phyloP scores from a whole-genome alignment of 30 jellyfish, hydroid and myxozoan species.

The Phacellophora camtschatica region DNA sequence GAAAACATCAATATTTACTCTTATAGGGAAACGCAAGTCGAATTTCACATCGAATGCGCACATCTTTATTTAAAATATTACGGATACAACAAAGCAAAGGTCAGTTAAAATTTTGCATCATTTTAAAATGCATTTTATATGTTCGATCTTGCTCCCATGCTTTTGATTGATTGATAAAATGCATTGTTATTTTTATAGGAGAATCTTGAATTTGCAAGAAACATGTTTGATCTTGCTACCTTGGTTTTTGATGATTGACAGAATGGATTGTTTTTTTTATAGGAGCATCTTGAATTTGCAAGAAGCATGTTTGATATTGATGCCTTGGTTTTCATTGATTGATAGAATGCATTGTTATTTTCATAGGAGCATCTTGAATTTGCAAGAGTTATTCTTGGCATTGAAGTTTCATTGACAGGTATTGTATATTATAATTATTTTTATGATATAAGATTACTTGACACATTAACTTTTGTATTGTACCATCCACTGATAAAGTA shows the following conservation, averaged over 20 bases:
- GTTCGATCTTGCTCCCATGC: not conserved
- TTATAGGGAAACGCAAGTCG: slow-evolving; percentile 45
- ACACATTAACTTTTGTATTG: no score
- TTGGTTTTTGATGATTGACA: not conserved
- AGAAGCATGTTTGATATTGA: slow-evolving; percentile 43
- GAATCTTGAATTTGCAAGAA: no score
- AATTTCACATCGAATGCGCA: slow-evolving; percentile 69
- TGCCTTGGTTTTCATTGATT: no score
- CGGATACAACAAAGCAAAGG: slow-evolving; percentile 71
- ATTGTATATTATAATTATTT: no score
- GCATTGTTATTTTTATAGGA: no score
- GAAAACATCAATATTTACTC: no score
- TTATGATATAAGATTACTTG: no score
- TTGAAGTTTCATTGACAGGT: slow-evolving; percentile 35
- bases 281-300: slow-evolving; percentile 46
- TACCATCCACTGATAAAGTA: no score
- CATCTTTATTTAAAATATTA: slow-evolving; percentile 58
- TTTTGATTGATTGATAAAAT: not conserved
- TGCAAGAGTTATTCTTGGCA: slow-evolving; percentile 55
- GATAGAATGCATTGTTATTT: no score
- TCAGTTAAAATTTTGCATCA: not conserved
- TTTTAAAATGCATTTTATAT: not conserved
- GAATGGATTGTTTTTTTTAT: no score
- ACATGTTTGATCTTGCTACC: not conserved
- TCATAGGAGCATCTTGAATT: slow-evolving; percentile 34